phyloP scores from a whole-genome alignment of 2,797 vertebrate genomes.

The Sandelia bainsii region DNA sequence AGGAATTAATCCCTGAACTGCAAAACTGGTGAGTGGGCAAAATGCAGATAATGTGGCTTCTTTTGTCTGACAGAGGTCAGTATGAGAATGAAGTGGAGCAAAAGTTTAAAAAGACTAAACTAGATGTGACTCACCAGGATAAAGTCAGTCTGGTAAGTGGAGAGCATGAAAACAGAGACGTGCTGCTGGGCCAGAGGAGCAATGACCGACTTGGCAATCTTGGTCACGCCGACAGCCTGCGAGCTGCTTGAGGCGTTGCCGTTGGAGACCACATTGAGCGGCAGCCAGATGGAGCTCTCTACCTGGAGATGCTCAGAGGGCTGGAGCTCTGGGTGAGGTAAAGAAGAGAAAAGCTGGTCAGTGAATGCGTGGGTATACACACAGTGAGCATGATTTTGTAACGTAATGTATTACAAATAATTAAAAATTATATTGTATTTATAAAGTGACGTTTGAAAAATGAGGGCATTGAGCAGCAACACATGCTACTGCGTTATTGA shows the following conservation, averaged over 20 bases:
- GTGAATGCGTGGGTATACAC: background rate
- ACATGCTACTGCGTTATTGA: background rate
- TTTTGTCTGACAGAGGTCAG: slow-evolving; percentile 73
- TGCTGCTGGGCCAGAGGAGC: slow-evolving; percentile 94
- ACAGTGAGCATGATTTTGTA: background rate
- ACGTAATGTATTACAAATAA: too few relatives aligned
- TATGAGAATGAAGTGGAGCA: slow-evolving; percentile 54
- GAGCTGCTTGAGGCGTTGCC: slow-evolving; percentile 87
- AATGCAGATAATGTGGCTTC: slow-evolving; percentile 10
- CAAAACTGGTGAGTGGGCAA: slow-evolving; percentile 28
- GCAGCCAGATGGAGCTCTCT: slow-evolving; percentile 93
- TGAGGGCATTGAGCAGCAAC: background rate
- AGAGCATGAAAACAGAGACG: slow-evolving; percentile 97
- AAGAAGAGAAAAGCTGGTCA: background rate
- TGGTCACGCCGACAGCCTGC: slow-evolving; percentile 95
- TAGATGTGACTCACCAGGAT: slow-evolving; percentile 88
- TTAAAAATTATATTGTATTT: too few relatives aligned
- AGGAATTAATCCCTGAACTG: slow-evolving; percentile 24
- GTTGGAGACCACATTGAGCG: slow-evolving; percentile 93
- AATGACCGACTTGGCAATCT: slow-evolving; percentile 96
- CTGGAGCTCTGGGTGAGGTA: slow-evolving; percentile 87
- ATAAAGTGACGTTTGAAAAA: background rate
- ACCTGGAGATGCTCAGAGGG: slow-evolving; percentile 93
- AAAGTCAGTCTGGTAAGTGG: slow-evolving; percentile 98
- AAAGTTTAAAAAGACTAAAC: background rate